Evolutionary conservation across 1,140 invertebrate species (phyloP), one percentile per base, ranked within the genome.

Genomic region (Monomorium pharaonis): DNA sequence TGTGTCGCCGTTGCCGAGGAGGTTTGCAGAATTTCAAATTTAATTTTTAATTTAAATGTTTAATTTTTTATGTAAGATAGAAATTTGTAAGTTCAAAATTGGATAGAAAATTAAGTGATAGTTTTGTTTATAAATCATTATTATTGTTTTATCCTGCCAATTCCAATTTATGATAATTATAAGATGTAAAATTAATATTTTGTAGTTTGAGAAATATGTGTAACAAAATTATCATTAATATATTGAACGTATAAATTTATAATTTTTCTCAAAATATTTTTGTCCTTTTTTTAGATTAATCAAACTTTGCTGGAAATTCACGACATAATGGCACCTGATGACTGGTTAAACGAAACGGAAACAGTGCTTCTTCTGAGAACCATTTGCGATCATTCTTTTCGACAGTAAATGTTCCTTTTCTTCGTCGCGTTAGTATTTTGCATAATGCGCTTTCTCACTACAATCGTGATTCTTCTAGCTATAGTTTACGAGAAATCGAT

Each of bases 381-480:
- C 16, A 92, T 93, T 27, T 94, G 94, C 42, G 80, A 93, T 42
- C 42, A 93, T 30, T 91, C 91, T 33, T 94, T 94, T 56, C 70
- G 74, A 88, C 88, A 92, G 94, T 94, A 94, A 86, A 77, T 47
- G 10, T 33, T 37, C 18, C 54, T 10, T 51, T 56, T 37, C 9
- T 24, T 3, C 3, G 24, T 18, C 7, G 3, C 21, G 3, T 21
- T 10, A n/a, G n/a, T n/a, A 80, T 69, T 56, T 76, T 49, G 5
- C 0, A 27, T 2, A 30, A 0, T 6, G 0, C 6, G 0, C 9
- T 27, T 21, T 18, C 2, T 86, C 16, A 47, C 18, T 60, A 7
- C 21, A 10, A 70, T 44, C 12, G 14, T 42, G 14, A 47, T 67
- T 62, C 7, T 87, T 88, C 14, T 54, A 94, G 94, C 58, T 93